Evolutionary conservation across 2,797 vertebrate genomes (phyloP).

Genomic region (Lates japonicus): DNA sequence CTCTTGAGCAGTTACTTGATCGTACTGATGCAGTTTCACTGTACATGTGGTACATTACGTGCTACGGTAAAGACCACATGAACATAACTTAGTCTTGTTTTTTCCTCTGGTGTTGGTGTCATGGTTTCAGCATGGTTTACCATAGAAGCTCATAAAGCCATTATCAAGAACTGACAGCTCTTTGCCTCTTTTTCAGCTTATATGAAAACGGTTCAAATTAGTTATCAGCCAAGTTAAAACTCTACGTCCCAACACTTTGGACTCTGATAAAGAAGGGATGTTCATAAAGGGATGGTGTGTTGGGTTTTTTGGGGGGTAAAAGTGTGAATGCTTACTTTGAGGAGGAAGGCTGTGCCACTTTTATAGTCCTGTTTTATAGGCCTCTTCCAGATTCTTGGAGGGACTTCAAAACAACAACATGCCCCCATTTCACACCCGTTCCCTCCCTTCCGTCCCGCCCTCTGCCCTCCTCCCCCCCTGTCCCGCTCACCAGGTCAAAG

Average conservation of each 20-base stretch:
- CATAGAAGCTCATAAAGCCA: conserved; percentile 10
- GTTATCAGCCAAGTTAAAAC: neutral
- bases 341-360: conserved; percentile 76
- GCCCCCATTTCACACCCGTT: conserved; percentile 81
- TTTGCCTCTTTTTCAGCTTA: neutral
- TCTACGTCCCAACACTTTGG: neutral
- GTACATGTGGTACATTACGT: neutral
- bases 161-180: neutral
- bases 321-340: conserved; percentile 58
- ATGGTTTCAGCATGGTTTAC: conserved; percentile 13
- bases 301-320: conserved; percentile 40
- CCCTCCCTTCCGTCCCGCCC: conserved; percentile 77
- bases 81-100: conserved; percentile 1
- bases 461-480: conserved; percentile 75
- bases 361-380: conserved; percentile 88
- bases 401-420: conserved; percentile 89
- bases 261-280: conserved; percentile 18
- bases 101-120: neutral
- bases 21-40: neutral
- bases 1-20: neutral
- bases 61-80: neutral
- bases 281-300: conserved; percentile 35
- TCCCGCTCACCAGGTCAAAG: conserved; percentile 86
- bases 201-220: conserved; percentile 14
- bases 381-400: conserved; percentile 87